These are phyloP conservation scores for Anabas testudineus DNA, from an alignment of 2,797 vertebrate genomes.

Conservation along the genomic window DNA sequence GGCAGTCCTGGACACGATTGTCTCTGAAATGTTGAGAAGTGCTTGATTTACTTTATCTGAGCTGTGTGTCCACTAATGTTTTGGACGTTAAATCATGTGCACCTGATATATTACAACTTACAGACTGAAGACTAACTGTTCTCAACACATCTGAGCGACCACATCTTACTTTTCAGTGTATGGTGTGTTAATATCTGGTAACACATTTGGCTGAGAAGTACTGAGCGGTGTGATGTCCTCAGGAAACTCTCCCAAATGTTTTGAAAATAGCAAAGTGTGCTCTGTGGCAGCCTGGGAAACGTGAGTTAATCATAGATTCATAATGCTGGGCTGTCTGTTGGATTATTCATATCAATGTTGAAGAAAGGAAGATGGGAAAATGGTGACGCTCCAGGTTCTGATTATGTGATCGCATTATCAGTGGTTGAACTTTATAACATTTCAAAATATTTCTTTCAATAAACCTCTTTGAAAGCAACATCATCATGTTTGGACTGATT, in stretches of 20 bases:
- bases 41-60: constrained; percentile 42
- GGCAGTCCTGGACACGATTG: constrained; percentile 53
- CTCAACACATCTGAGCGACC: constrained; percentile 22
- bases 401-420: constrained; percentile 83
- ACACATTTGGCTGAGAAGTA: constrained; percentile 14
- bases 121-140: constrained; percentile 15
- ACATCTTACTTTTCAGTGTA: constrained; percentile 19
- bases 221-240: background rate
- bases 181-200: constrained; percentile 17
- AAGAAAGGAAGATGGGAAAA: constrained; percentile 54
- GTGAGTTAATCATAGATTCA: constrained; percentile 2
- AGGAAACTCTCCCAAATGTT: constrained; percentile 1
- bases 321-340: constrained; percentile 31
- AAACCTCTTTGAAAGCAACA: constrained; percentile 84
- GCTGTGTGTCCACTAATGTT: background rate
- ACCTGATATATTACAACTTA: constrained; percentile 17
- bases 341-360: constrained; percentile 71
- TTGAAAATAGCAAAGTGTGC: constrained; percentile 5
- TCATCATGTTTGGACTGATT: constrained; percentile 20
- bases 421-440: constrained; percentile 84
- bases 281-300: constrained; percentile 26
- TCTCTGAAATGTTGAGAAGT: constrained; percentile 35
- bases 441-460: constrained; percentile 87
- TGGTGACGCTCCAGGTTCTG: constrained; percentile 73
- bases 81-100: constrained; percentile 32